Evolutionary conservation across 2,113 vertebrate species (phyloP), one percentile per base, ranked within the genome.

Genomic region (Origma solitaria): DNA sequence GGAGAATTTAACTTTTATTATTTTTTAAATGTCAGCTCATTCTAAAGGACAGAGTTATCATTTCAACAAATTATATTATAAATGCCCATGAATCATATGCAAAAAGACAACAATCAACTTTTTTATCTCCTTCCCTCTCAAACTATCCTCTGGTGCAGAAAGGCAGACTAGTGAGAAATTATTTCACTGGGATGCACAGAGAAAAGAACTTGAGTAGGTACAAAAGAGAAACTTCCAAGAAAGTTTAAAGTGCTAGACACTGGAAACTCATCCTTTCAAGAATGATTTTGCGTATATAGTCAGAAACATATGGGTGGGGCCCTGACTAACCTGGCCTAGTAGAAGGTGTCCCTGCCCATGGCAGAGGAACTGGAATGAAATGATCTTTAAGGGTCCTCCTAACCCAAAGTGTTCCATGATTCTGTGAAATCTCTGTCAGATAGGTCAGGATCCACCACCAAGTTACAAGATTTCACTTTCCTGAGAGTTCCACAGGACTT

Each of bases 11-110:
- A 23, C 84, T 89, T 40, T 64, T 81, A 61, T 58, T 77, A 25
- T 79, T 79, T 91, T 93, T 92, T 30, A 71, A 94, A 95, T 80
- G 70, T 95, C 91, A 96, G 30, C 27, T 82, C 62, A 23, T 86
- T 90, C 33, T 90, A 70, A 94, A 94, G 47, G 85, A 76, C 68
- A 87, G 65, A 66, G 81, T 78, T 94, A 69, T 58, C 16, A 75
- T 92, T 96, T 88, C 90, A 90, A 54, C 50, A 94, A 86, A 64
- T 25, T 23, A 7, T 38, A 51, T 69, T 79, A 64, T 44, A 90
- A 86, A 87, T 45, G 31, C 25, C 5, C 13, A 30, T 54, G 27
- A 83, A 61, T 71, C 20, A 51, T 19, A 62, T 33, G 11, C 30
- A 65, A 82, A 82, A 92, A 68, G 24, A 31, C 11, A 86, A 38